phyloP scores from a whole-genome alignment of 2,113 vertebrate species.

The Entelurus aequoreus region DNA sequence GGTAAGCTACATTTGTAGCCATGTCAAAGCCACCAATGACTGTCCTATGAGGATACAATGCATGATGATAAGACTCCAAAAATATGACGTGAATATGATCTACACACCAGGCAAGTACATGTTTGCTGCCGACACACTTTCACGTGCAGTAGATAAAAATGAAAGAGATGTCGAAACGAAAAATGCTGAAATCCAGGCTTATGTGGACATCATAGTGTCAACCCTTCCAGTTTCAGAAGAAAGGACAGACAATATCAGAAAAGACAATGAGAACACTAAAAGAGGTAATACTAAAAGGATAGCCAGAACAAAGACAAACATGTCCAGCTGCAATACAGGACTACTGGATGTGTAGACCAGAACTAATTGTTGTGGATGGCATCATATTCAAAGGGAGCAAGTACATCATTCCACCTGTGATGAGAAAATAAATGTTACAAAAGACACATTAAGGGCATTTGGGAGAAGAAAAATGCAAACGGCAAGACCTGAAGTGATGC shows the following conservation, averaged over 20 bases:
- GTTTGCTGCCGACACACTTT: slow-evolving; percentile 1
- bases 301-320: neutral
- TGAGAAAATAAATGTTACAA: neutral
- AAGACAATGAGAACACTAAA: neutral
- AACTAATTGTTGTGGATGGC: neutral
- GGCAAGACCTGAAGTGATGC: neutral
- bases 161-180: neutral
- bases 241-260: neutral
- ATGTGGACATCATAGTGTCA: neutral
- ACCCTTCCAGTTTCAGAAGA: neutral
- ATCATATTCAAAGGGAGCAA: slow-evolving; percentile 2
- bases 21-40: slow-evolving; percentile 6
- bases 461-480: slow-evolving; percentile 1
- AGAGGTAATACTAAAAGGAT: neutral
- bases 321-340: neutral
- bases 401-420: slow-evolving; percentile 1
- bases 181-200: neutral
- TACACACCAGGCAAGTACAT: neutral
- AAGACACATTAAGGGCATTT: slow-evolving; percentile 11
- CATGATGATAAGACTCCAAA: neutral
- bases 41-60: slow-evolving; percentile 8
- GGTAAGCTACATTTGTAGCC: too few relatives aligned
- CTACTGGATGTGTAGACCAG: slow-evolving; percentile 6
- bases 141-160: slow-evolving; percentile 1
- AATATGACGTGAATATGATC: neutral